Evolutionary conservation across 1,140 invertebrate species (phyloP).

Genomic region (Anadara kagoshimensis): DNA sequence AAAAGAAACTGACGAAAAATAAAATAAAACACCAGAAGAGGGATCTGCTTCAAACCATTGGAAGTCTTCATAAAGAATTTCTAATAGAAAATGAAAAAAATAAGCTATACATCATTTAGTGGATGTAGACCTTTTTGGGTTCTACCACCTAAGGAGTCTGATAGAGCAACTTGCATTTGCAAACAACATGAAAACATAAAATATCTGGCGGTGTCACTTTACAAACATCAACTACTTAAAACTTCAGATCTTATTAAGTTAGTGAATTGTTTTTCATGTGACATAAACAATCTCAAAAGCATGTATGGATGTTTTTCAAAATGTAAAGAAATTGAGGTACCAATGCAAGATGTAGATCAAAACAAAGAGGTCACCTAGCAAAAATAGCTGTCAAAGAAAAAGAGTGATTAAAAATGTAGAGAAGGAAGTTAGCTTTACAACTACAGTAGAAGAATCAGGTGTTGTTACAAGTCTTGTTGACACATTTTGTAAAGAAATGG

Average conservation of each 20-base stretch:
- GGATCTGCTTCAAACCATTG: constrained; percentile 14
- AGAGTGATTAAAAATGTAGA: no score
- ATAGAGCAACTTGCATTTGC: constrained; percentile 35
- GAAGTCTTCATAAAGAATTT: constrained; percentile 32
- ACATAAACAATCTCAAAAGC: constrained; percentile 19
- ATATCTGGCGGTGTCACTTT: constrained; percentile 3
- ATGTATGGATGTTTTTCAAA: constrained; percentile 33
- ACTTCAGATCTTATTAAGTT: constrained; percentile 18
- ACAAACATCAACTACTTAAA: constrained; percentile 6
- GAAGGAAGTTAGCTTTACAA: no score
- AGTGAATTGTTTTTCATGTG: constrained; percentile 16
- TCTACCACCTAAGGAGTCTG: constrained; percentile 17
- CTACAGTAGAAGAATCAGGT: no score
- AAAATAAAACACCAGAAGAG: constrained; percentile 31
- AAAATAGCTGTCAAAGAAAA: constrained; percentile 11
- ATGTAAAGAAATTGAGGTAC: constrained; percentile 18
- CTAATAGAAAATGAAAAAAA: constrained; percentile 19
- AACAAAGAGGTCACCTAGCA: constrained; percentile 5
- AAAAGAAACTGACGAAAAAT: constrained; percentile 27
- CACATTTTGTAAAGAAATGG: no score
- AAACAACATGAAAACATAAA: constrained; percentile 38
- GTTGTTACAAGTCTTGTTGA: no score
- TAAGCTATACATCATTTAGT: constrained; percentile 31
- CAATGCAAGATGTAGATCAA: not conserved
- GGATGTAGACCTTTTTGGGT: constrained; percentile 36